Evolutionary conservation across 2,113 vertebrate species (phyloP), one percentile per base, ranked within the genome.

Genomic region (Aspidoscelis tigris): DNA sequence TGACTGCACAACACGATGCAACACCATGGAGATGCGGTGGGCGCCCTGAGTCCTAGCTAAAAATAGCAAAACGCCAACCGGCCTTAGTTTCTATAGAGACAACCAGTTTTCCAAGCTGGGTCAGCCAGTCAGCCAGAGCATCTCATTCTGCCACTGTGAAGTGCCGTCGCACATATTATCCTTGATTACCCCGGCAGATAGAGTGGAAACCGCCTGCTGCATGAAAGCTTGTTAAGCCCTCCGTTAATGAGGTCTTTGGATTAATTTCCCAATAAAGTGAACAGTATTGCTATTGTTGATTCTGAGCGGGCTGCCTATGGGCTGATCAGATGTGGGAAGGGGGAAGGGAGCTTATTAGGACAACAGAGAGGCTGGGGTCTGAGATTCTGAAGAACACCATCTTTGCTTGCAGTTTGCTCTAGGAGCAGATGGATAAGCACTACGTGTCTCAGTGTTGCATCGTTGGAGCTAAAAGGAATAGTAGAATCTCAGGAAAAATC

Each of bases 61-160:
- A 83, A 83, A 83, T 83, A 82, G 80, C 69, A 2, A 43, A 18
- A 61, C 33, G 80, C 53, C 24, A 44, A 39, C 70, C 70, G 14
- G 73, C 73, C 81, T 65, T 44, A 65, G 81, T 75, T 74, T 75
- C 71, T 82, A 82, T 82, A 82, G 81, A 82, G 81, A 82, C 81
- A 75, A 65, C 71, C 24, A 21, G 70, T 33, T 75, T 58, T 74
- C 81, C 9, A 44, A 61, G 80, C 24, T 81, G 53, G 53, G 58
- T 61, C 71, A 61, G 64, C 64, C 22, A 3, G 70, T 26, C 69
- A 58, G 33, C 41, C 33, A 7, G 33, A 22, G 14, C 5, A 14
- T n/a, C 70, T 61, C 71, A 24, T 44, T 24, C 80, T 20, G 41
- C 55, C 70, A 82, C 55, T 64, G 11, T 64, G 41, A 21, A 73